These are phyloP conservation scores for Tenthredo amoena DNA, from an alignment of 2,888 invertebrate genomes.

Conservation along the genomic window DNA sequence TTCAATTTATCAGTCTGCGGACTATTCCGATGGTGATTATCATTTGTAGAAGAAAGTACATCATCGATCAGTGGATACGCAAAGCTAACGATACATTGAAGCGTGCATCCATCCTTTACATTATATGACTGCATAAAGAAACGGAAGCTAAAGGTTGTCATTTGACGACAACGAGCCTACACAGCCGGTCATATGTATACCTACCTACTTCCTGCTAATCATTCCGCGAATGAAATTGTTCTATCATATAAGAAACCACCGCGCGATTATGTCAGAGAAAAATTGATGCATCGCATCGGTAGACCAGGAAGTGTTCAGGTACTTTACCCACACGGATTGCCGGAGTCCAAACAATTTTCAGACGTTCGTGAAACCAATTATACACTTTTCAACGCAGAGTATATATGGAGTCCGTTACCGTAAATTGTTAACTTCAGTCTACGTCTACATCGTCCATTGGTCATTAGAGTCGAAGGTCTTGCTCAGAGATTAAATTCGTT, in stretches of 20 bases:
- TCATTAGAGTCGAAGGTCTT: constrained; percentile 30
- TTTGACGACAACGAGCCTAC: constrained; percentile 36
- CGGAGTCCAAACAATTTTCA: constrained; percentile 36
- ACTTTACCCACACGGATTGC: constrained; percentile 28
- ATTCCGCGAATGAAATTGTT: constrained; percentile 44
- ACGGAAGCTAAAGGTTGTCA: constrained; percentile 38
- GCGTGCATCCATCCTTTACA: constrained; percentile 5
- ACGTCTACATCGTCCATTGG: not conserved
- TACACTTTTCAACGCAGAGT: constrained; percentile 42
- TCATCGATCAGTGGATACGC: not conserved
- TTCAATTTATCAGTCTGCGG: constrained; percentile 7
- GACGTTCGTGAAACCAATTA: constrained; percentile 38
- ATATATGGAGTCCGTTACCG: constrained; percentile 12
- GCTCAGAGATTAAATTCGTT: not conserved
- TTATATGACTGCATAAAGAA: constrained; percentile 25
- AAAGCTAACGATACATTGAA: constrained; percentile 24
- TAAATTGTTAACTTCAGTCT: constrained; percentile 26
- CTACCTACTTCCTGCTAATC: constrained; percentile 27
- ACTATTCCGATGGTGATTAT: constrained; percentile 4
- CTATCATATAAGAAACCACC: constrained; percentile 36
- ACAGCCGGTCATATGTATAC: not conserved
- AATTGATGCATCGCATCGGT: constrained; percentile 45
- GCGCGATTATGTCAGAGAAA: not conserved
- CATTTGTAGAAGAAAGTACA: not conserved
- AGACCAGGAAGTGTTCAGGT: constrained; percentile 43